phyloP scores from a whole-genome alignment of 2,797 vertebrate species.

The Hafferia zeledoni region DNA sequence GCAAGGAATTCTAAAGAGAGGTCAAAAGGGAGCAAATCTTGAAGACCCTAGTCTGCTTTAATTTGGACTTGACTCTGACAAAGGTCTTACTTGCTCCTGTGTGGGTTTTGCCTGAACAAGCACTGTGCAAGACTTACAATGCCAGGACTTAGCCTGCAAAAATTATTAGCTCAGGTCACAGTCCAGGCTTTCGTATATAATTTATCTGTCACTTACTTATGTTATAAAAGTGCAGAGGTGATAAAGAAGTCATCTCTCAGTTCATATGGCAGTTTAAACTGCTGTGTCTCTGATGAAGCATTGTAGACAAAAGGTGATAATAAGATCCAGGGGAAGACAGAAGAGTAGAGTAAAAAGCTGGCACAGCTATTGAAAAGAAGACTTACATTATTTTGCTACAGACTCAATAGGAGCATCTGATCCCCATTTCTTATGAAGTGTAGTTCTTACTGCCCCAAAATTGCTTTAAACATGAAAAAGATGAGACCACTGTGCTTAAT shows the following conservation, averaged over 20 bases:
- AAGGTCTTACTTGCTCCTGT: neutral
- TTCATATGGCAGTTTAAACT: conserved; percentile 44
- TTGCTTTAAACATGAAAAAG: conserved; percentile 66
- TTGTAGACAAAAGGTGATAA: conserved; percentile 69
- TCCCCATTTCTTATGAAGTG: conserved; percentile 45
- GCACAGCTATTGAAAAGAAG: conserved; percentile 60
- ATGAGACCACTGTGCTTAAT: conserved; percentile 58
- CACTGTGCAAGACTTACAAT: conserved; percentile 25
- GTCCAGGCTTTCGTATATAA: conserved; percentile 51
- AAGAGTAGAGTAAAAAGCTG: conserved; percentile 58
- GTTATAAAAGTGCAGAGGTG: conserved; percentile 56
- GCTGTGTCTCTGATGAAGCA: conserved; percentile 44
- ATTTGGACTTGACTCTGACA: neutral
- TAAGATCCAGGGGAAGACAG: conserved; percentile 67
- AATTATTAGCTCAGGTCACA: conserved; percentile 39
- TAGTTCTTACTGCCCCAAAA: conserved; percentile 62
- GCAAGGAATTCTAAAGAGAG: neutral
- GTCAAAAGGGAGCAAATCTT: neutral
- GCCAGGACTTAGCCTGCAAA: neutral
- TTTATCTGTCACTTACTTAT: conserved; percentile 66
- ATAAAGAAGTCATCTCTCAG: conserved; percentile 56
- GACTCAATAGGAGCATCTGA: conserved; percentile 54
- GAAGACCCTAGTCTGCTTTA: neutral
- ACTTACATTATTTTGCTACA: conserved; percentile 57
- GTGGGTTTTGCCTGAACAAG: conserved; percentile 12